Evolutionary conservation across 2,888 invertebrate species (phyloP), one percentile per base, ranked within the genome.

Genomic region (Epirrita christyi): DNA sequence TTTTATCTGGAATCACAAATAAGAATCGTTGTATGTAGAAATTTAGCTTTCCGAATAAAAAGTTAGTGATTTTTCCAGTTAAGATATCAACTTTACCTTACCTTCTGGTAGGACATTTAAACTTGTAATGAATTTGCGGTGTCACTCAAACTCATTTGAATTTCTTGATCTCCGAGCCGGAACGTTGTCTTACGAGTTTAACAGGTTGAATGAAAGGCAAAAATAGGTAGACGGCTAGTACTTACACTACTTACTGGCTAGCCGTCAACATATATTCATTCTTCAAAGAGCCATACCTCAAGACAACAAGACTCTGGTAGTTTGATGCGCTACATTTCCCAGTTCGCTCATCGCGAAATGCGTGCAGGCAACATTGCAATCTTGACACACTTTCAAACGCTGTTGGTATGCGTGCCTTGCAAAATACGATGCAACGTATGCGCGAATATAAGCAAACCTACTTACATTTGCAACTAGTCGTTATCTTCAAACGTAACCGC

Each of bases 341-440:
- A 74, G 76, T 81, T 80, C 79, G 81, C 83, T 81, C 80, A 81
- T 82, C 81, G 78, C 72, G 76, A 41, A 56, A 52, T 77, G 75
- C 76, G 76, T 72, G 78, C 75, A 80, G 77, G 51, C 82, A 40
- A 56, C 83, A 85, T 83, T 85, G 88, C 88, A 88, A 80, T 88
- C 88, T 88, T 91, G 91, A 89, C 91, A 90, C 83, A 90, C 89
- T 91, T 92, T 92, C 89, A 77, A 88, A 87, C 82, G 80, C 77
- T 83, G 86, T 85, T 86, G 85, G 86, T 87, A 86, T 86, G 88
- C 85, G 82, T 83, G 75, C 72, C 84, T 88, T 88, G 86, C 88
- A 84, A 88, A 86, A 88, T 79, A 41, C 59, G 32, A 81, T 81
- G 85, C 83, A 83, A 86, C 76, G 75, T 71, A 74, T 75, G 74